phyloP scores from a whole-genome alignment of 1,140 invertebrate species.

The Limonius californicus region DNA sequence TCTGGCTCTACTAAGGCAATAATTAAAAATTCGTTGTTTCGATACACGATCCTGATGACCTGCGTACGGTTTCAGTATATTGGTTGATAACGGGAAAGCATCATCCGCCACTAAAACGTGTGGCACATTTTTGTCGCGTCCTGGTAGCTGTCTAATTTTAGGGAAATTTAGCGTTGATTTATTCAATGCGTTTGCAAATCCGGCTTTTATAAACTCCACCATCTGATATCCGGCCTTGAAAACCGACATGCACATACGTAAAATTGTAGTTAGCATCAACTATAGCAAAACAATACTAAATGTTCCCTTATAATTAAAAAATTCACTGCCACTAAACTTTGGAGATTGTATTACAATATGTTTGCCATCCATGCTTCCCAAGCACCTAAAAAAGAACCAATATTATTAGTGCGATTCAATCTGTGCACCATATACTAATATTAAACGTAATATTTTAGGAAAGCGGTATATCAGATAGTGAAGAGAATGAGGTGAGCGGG shows the following conservation, averaged over 20 bases:
- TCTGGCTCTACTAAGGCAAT: conserved; percentile 6
- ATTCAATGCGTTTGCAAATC: conserved; percentile 24
- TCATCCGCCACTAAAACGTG: not conserved
- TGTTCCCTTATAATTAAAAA: conserved; percentile 12
- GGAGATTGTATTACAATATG: conserved; percentile 41
- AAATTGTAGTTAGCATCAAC: conserved; percentile 14
- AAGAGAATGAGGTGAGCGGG: too few species aligned
- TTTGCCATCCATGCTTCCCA: conserved; percentile 33
- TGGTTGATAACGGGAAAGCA: not conserved
- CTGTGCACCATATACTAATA: too few species aligned
- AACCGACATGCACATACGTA: conserved; percentile 4
- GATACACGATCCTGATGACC: not conserved
- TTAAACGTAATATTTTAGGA: too few species aligned
- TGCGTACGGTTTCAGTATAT: conserved; percentile 1
- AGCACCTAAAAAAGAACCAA: not conserved
- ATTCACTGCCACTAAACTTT: conserved; percentile 18
- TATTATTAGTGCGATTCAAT: not conserved
- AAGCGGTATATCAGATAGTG: too few species aligned
- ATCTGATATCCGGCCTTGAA: conserved; percentile 7
- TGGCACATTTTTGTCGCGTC: not conserved
- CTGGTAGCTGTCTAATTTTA: not conserved
- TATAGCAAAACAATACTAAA: conserved; percentile 16
- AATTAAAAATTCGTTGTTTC: conserved; percentile 10
- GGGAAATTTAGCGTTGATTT: not conserved
- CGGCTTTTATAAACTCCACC: not conserved